Base-by-base conservation (phyloP, 2,797 vertebrate genomes). In the Ispidina picta region DNA sequence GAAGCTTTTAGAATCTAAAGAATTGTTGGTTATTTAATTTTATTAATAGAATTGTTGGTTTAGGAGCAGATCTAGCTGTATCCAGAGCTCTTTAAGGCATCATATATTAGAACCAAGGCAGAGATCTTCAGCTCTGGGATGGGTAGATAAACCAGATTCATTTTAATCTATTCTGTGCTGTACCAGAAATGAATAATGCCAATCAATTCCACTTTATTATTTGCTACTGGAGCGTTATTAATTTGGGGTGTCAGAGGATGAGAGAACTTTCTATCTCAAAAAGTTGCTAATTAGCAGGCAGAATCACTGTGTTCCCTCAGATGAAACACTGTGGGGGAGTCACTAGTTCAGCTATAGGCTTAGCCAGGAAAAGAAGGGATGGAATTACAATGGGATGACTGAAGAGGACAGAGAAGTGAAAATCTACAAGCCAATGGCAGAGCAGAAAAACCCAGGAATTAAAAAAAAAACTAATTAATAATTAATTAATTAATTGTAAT, bases 1-100 rank as follows among this genome's bases (percentile, higher is more conserved):
- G 60, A 95, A 80, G 77, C 60, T 92, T 92, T 93, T 86, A 92
- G 69, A 92, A 71, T 84, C 46, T 79, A 89, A 79, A 88, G 54
- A 95, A 86, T 91, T 93, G 56, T 95, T 94, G 69, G 19, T 88
- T 92, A 86, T 92, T 94, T 92, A 92, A 91, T 95, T 91, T 94
- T 89, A 91, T 91, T 93, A 74, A 88, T 86, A 68, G 89, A 88
- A 79, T 33, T 46, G 11, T 91, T 70, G 49, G 60, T 89, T 73
- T 79, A 83, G 63, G 60, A 84, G 25, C 39, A 70, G 37, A 79
- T 88, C 46, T 59, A 37, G 54, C 33, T 68, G 71, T 91, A 29
- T 80, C 26, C 14, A 75, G 48, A 78, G 25, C 39, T 87, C 70
- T 87, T 39, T 41, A 43, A 63, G 56, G 48, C 25, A 54, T 59